A percentile compares a stretch with the other conserved stretches of the same genome.
Evolutionary conservation across 2,888 invertebrate genomes (phyloP).

Genomic region (Notodonta dromedarius): DNA sequence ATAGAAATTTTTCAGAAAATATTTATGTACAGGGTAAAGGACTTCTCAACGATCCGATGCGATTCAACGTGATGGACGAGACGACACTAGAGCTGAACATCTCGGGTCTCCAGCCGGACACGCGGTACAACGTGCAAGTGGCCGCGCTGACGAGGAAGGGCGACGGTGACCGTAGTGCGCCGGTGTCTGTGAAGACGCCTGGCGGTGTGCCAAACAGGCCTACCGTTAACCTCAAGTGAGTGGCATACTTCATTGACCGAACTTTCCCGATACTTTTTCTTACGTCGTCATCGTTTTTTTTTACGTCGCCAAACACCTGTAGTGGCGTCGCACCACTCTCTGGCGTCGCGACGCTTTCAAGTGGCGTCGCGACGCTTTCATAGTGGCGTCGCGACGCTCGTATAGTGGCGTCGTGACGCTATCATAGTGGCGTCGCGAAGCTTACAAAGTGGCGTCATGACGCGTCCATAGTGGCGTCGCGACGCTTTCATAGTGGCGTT

Average conservation of each 20-base stretch:
- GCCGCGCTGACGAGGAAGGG: constrained; percentile 98
- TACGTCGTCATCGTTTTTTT: no score
- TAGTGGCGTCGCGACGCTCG: no score
- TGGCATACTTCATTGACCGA: constrained; percentile 31
- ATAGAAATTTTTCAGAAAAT: constrained; percentile 4
- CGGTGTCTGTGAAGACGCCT: constrained; percentile 94
- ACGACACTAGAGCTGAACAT: constrained; percentile 91
- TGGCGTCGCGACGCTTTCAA: no score
- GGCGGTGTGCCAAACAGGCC: constrained; percentile 96
- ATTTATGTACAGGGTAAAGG: constrained; percentile 85
- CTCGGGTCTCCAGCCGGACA: constrained; percentile 96
- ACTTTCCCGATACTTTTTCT: constrained; percentile 10
- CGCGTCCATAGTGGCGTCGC: no score
- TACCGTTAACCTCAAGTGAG: constrained; percentile 91
- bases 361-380: no score
- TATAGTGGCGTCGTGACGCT: no score
- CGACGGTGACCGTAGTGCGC: constrained; percentile 96
- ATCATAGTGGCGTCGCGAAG: no score
- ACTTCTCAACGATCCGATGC: constrained; percentile 93
- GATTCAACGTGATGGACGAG: constrained; percentile 93
- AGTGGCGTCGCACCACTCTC: no score
- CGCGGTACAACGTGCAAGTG: constrained; percentile 96
- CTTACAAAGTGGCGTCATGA: no score
- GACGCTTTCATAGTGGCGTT: no score
- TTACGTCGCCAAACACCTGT: no score